Evolutionary conservation across 2,797 vertebrate genomes (phyloP).

Genomic region (Cyprinella venusta): DNA sequence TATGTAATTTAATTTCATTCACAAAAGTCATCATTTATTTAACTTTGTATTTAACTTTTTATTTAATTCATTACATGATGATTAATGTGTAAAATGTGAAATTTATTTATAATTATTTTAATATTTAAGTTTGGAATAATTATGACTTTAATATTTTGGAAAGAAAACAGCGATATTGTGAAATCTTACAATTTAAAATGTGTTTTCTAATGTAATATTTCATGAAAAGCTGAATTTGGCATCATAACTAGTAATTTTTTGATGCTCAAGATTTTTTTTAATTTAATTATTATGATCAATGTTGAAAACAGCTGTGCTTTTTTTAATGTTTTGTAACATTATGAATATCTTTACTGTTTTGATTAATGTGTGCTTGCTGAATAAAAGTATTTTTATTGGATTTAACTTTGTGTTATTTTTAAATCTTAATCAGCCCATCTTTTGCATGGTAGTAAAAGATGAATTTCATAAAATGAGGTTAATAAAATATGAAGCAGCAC

Average conservation of each 20-base stretch:
- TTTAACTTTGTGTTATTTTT: neutral
- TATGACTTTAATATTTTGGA: neutral
- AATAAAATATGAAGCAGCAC: neutral
- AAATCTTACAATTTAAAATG: neutral
- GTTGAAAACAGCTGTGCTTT: neutral
- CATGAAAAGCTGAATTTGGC: neutral
- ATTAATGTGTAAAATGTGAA: neutral
- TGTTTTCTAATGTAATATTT: neutral
- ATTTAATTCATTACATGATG: neutral
- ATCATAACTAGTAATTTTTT: neutral
- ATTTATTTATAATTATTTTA: neutral
- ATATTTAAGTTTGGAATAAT: neutral
- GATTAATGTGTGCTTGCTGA: too few species aligned
- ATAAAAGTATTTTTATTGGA: neutral
- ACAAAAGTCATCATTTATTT: neutral
- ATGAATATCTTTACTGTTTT: neutral
- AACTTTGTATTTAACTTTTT: too few species aligned
- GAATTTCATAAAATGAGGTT: too few species aligned
- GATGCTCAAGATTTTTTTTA: neutral
- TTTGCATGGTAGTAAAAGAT: too few species aligned
- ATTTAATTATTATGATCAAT: neutral
- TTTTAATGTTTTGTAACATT: neutral
- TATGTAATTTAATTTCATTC: neutral
- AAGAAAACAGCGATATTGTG: neutral
- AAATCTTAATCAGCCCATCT: neutral